Evolutionary conservation across 1,140 invertebrate genomes (phyloP).

Genomic region (Anadara kagoshimensis): DNA sequence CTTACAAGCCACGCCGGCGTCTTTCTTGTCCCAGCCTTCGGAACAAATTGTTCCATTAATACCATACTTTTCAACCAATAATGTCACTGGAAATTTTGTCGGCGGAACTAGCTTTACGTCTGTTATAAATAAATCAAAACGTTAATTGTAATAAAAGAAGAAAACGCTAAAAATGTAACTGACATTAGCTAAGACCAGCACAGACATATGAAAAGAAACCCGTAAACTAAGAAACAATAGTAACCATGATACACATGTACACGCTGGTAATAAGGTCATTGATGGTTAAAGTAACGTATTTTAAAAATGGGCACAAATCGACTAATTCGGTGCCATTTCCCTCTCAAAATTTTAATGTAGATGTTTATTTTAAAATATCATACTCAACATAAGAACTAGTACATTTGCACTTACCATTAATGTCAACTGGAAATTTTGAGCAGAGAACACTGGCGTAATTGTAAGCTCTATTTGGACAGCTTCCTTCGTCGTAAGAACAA

Average conservation of each 20-base stretch:
- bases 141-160: not conserved
- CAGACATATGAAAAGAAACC: no score
- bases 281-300: no score
- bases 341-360: no score
- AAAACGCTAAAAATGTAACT: no score
- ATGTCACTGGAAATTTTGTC: constrained; percentile 41
- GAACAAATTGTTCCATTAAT: constrained; percentile 86
- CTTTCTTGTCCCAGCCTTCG: constrained; percentile 82
- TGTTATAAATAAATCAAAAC: not conserved
- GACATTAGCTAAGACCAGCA: no score
- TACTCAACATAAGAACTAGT: no score
- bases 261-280: no score
- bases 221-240: no score
- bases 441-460: constrained; percentile 55
- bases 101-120: constrained; percentile 1
- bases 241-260: no score
- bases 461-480: constrained; percentile 45
- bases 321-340: no score
- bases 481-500: constrained; percentile 46
- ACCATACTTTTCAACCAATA: constrained; percentile 83
- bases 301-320: no score
- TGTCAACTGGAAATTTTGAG: constrained; percentile 48
- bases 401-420: constrained; percentile 30
- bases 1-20: constrained; percentile 83
- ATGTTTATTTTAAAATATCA: no score